Percentiles rank a stretch among this genome's conserved stretches.
These are phyloP conservation scores for Sinella curviseta DNA, from an alignment of 1,140 invertebrate species.

Conservation along the genomic window DNA sequence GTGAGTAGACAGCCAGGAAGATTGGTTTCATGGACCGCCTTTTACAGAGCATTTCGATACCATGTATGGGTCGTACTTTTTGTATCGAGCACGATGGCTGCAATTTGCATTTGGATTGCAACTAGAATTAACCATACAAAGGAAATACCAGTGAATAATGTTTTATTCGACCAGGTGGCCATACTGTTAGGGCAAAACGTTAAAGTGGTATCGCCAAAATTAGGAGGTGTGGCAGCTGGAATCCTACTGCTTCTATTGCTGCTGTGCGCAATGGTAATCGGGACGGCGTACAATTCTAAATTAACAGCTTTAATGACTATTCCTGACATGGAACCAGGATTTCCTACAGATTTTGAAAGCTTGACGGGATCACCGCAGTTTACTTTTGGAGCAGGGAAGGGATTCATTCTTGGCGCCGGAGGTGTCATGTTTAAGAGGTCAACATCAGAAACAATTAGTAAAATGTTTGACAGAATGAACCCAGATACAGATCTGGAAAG, in stretches of 20 bases:
- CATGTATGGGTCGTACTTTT: not conserved
- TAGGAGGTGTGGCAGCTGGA: no score
- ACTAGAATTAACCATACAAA: not conserved
- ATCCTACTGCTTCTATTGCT: not conserved
- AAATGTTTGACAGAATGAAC: not conserved
- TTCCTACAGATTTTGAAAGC: not conserved
- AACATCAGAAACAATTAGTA: not conserved
- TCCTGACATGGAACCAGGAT: not conserved
- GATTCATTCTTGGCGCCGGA: not conserved
- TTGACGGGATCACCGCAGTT: not conserved
- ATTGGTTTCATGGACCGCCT: not conserved
- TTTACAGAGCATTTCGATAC: not conserved
- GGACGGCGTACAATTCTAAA: constrained; percentile 13
- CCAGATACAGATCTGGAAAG: not conserved
- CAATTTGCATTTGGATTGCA: not conserved
- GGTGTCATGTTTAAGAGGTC: no score
- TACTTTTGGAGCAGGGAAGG: not conserved
- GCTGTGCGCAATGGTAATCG: not conserved
- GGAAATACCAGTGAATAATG: not conserved
- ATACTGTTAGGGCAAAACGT: not conserved
- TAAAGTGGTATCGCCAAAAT: not conserved
- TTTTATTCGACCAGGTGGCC: not conserved
- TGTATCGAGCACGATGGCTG: not conserved
- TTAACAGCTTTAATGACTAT: not conserved
- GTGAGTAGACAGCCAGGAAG: not conserved